Base-by-base conservation (phyloP, 2,113 vertebrate species). In the Capra hircus region DNA sequence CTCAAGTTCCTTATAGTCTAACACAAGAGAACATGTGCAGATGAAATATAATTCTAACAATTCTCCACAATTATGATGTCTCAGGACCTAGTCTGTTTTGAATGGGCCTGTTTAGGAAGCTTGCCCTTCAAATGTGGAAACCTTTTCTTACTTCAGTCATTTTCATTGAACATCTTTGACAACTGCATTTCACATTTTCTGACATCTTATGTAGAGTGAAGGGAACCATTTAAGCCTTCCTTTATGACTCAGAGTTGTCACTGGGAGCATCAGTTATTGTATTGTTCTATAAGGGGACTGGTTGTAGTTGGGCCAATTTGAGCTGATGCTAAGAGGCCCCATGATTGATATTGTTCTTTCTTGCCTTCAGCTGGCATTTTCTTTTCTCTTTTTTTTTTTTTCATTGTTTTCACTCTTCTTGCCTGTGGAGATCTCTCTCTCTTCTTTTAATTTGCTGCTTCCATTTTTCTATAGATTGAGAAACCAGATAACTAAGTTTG, bases 331-430 rank as follows among this genome's bases (percentile, higher is more conserved):
- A 94, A 97, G 45, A 48, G n/a, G 80, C 27, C 23, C 57, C 33
- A 2, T 94, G 97, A 94, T 92, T 96, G 88, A 96, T 88, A 90
- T 16, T 94, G 45, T 97, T 97, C 84, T 94, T 36, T 64, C 50
- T 78, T 36, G 81, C 48, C 84, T 67, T 95, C 95, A 95, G 92
- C 81, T 83, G 94, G 43, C 77, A 88, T 80, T 80, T 80, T 62
- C 14, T 33, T 15, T 60, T 4, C 40, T 12, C 0, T 5, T 7
- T n/a, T 36, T 36, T 36, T 21, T 21, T 89, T 91, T 84, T n/a
- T 96, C 28, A 55, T 40, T 74, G 36, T 67, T 94, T 92, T 94
- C 77, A 62, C 50, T 92, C 30, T 90, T 92, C n/a, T 90, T 78
- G 90, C 67, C 45, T 50, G 25, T 55, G 90, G 94, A 12, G 0